Evolutionary conservation across 2,797 vertebrate species (phyloP).

Genomic region (Gadopsis marmoratus): DNA sequence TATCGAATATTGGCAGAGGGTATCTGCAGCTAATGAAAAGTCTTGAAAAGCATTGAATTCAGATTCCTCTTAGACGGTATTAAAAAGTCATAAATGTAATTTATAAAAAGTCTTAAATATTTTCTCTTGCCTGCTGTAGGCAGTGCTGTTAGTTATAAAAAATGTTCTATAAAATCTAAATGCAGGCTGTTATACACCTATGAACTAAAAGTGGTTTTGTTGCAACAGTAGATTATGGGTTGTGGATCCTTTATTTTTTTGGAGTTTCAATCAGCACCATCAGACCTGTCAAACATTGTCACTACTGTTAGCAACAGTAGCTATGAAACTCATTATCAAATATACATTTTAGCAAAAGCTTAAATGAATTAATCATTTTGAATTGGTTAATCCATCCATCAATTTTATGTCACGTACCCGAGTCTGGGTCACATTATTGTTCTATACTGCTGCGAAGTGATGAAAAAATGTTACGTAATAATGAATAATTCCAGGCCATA

Average conservation of each 20-base stretch:
- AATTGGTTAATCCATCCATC: background rate
- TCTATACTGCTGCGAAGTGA: background rate
- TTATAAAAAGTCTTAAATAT: background rate
- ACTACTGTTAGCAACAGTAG: background rate
- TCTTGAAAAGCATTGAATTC: background rate
- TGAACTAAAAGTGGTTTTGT: background rate
- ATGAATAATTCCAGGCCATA: background rate
- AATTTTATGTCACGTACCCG: background rate
- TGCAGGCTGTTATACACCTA: background rate
- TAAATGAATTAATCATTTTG: background rate
- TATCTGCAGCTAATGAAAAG: no score
- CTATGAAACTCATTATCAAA: background rate
- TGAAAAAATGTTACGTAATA: background rate
- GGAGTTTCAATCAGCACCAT: background rate
- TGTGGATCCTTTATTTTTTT: conserved; percentile 4
- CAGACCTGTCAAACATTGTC: background rate
- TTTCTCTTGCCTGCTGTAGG: background rate
- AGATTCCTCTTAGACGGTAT: background rate
- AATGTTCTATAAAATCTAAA: background rate
- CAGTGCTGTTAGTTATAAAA: background rate
- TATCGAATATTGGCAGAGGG: background rate
- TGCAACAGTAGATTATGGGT: background rate
- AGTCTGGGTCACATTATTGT: background rate
- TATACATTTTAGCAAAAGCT: background rate
- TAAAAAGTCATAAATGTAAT: no score